Evolutionary conservation across 2,113 vertebrate species (phyloP).

Genomic region (Triplophysa dalaica): DNA sequence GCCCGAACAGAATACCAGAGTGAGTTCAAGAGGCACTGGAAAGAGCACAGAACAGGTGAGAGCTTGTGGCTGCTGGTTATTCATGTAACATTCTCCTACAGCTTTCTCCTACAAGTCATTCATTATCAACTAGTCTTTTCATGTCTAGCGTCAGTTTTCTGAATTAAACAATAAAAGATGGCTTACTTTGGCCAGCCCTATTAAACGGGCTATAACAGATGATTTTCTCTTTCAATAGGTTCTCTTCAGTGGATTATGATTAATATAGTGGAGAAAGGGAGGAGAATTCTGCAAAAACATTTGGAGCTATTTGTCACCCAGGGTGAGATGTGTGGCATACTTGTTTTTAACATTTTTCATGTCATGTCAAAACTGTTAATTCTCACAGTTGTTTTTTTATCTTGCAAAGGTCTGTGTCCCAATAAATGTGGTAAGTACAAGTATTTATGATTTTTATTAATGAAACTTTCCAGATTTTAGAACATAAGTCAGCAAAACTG

Average conservation of each 20-base stretch:
- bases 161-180: background rate
- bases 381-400: slow-evolving; percentile 4
- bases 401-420: slow-evolving; percentile 70
- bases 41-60: slow-evolving; percentile 36
- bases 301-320: slow-evolving; percentile 62
- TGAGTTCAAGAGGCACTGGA: slow-evolving; percentile 62
- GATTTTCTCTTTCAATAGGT: slow-evolving; percentile 49
- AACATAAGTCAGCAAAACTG: too few species aligned
- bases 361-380: background rate
- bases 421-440: slow-evolving; percentile 73
- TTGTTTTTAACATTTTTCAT: background rate
- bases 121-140: background rate
- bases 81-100: background rate
- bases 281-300: slow-evolving; percentile 67
- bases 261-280: slow-evolving; percentile 67
- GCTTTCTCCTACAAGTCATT: too few species aligned
- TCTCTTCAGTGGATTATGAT: slow-evolving; percentile 56
- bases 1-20: slow-evolving; percentile 71
- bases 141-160: background rate
- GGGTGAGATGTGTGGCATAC: slow-evolving; percentile 50
- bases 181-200: background rate
- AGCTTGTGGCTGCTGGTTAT: background rate
- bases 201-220: background rate
- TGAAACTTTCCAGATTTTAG: too few species aligned
- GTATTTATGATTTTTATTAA: background rate